phyloP scores from a whole-genome alignment of 1,140 invertebrate species.

The Ladona fulva region DNA sequence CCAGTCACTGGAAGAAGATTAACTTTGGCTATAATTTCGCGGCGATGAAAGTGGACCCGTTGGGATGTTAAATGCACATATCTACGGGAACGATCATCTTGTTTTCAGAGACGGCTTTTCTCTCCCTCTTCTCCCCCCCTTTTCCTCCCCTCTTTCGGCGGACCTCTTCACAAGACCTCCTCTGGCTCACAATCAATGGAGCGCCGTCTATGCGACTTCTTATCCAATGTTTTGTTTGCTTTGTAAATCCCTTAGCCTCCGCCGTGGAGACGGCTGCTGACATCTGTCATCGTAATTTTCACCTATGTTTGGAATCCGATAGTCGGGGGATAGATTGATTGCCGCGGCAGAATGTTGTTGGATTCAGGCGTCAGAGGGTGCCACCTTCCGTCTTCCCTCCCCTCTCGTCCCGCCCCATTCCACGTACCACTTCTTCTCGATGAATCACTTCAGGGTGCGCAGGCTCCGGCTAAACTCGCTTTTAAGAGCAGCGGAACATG shows the following conservation, averaged over 20 bases:
- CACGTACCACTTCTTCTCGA: background rate
- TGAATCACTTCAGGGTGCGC: too few relatives aligned
- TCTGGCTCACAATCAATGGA: too few relatives aligned
- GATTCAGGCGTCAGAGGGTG: background rate
- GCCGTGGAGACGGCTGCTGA: background rate
- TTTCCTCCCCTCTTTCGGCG: background rate
- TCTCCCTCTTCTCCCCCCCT: background rate
- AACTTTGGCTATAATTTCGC: too few relatives aligned
- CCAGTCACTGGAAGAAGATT: too few relatives aligned
- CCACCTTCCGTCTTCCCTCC: background rate
- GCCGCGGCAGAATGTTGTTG: background rate
- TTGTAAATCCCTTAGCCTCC: background rate
- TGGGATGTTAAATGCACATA: too few relatives aligned
- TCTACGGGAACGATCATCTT: too few relatives aligned
- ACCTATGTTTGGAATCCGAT: background rate
- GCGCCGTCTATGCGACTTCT: too few relatives aligned
- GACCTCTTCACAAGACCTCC: too few relatives aligned
- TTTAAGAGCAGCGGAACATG: too few relatives aligned
- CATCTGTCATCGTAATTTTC: conserved; percentile 1
- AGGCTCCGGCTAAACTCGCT: too few relatives aligned
- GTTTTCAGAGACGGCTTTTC: too few relatives aligned
- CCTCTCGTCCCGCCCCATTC: background rate
- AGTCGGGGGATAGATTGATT: background rate
- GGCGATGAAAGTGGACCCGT: too few relatives aligned
- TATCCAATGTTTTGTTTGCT: background rate